Conservation (phyloP, 2,113 vertebrate genomes). For the Dermatemys mawii region DNA sequence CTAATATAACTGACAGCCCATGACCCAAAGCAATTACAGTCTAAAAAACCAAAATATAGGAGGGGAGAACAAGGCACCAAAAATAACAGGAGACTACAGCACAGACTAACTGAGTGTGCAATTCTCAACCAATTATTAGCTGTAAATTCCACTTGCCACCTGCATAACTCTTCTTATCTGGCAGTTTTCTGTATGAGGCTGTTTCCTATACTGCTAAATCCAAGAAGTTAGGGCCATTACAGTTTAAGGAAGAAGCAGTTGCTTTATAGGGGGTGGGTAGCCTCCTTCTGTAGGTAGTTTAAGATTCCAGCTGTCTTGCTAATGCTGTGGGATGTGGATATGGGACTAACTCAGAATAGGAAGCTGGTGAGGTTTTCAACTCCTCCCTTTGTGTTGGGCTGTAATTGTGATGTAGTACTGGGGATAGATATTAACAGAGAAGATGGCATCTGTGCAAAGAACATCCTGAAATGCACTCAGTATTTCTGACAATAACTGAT, state of each 20-base stretch:
- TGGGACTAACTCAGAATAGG: accelerated
- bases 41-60: not conserved
- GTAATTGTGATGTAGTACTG: accelerated
- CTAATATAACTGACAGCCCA: not conserved
- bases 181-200: not conserved
- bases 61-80: not conserved
- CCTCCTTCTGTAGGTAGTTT: not conserved
- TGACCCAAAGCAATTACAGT: not conserved
- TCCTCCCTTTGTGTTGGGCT: accelerated
- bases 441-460: accelerated
- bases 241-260: not conserved
- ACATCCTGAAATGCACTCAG: not conserved
- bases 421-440: accelerated
- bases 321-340: accelerated
- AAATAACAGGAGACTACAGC: not conserved
- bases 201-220: not conserved
- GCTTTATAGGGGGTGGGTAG: not conserved
- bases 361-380: accelerated
- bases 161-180: not conserved
- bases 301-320: not conserved
- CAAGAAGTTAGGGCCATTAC: not conserved
- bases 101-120: not conserved
- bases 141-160: not conserved
- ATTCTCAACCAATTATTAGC: not conserved
- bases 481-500: not conserved